These are phyloP conservation scores for Allacma fusca DNA, from an alignment of 2,888 invertebrate species.

Conservation along the genomic window DNA sequence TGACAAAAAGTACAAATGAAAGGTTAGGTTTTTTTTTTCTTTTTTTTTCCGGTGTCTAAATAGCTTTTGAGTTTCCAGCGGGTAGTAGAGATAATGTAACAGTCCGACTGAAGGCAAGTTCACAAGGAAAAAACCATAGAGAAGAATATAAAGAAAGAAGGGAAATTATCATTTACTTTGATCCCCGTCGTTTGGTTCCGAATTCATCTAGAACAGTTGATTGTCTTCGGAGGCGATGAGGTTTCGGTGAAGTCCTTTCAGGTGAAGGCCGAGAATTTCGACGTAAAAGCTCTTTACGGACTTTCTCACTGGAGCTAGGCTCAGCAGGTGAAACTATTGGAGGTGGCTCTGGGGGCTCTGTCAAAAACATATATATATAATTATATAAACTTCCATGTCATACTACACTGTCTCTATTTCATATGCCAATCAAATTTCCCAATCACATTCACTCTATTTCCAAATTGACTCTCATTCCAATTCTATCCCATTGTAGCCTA, in stretches of 20 bases:
- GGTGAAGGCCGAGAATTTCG: constrained; percentile 64
- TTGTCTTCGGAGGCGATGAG: constrained; percentile 81
- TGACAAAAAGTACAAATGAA: constrained; percentile 21
- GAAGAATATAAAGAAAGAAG: not conserved
- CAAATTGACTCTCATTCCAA: too few relatives aligned
- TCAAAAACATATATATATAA: constrained; percentile 28
- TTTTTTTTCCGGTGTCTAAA: too few relatives aligned
- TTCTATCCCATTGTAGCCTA: too few relatives aligned
- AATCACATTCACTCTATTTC: not conserved
- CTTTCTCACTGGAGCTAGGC: constrained; percentile 59
- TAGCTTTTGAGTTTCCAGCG: constrained; percentile 12
- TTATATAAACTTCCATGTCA: not conserved
- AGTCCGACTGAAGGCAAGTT: constrained; percentile 13
- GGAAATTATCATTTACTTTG: constrained; percentile 55
- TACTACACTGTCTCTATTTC: not conserved
- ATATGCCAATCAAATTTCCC: not conserved
- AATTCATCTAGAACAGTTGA: constrained; percentile 86
- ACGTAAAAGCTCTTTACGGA: constrained; percentile 62
- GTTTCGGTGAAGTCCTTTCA: constrained; percentile 64
- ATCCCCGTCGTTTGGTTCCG: constrained; percentile 61
- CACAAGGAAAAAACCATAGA: constrained; percentile 23
- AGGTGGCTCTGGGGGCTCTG: constrained; percentile 53
- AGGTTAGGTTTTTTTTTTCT: too few relatives aligned
- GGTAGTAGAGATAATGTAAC: constrained; percentile 20
- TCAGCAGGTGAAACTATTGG: constrained; percentile 57